Evolutionary conservation across 2,113 vertebrate species (phyloP).

Genomic region (Notarius lentiginosus): DNA sequence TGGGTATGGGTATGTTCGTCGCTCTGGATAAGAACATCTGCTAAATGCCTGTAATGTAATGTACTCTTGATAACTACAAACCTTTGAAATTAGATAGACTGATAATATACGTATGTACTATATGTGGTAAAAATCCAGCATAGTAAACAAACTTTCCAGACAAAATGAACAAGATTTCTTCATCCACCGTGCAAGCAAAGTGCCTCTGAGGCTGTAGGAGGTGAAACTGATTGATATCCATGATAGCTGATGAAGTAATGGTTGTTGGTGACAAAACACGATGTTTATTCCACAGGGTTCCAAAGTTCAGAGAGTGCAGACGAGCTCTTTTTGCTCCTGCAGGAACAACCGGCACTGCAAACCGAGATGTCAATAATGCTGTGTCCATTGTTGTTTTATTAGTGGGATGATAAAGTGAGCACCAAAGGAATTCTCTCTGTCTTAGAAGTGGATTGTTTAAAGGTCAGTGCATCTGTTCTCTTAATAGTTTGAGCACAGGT

Average conservation of each 20-base stretch:
- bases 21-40: too few relatives aligned
- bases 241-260: not conserved
- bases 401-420: not conserved
- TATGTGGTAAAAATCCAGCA: not conserved
- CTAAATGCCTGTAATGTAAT: too few relatives aligned
- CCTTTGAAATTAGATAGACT: not conserved
- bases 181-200: not conserved
- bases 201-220: not conserved
- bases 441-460: slow-evolving; percentile 2
- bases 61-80: not conserved
- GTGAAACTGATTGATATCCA: not conserved
- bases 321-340: not conserved
- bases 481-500: not conserved
- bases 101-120: not conserved
- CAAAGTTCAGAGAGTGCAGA: not conserved
- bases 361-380: not conserved
- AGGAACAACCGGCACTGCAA: not conserved
- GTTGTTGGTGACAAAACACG: not conserved
- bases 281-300: not conserved
- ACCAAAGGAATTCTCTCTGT: not conserved
- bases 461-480: not conserved
- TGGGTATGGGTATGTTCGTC: too few relatives aligned
- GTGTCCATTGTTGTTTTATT: not conserved
- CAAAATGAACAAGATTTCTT: not conserved
- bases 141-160: not conserved